phyloP scores from a whole-genome alignment of 1,140 invertebrate species.

The Sesamia nonagrioides region DNA sequence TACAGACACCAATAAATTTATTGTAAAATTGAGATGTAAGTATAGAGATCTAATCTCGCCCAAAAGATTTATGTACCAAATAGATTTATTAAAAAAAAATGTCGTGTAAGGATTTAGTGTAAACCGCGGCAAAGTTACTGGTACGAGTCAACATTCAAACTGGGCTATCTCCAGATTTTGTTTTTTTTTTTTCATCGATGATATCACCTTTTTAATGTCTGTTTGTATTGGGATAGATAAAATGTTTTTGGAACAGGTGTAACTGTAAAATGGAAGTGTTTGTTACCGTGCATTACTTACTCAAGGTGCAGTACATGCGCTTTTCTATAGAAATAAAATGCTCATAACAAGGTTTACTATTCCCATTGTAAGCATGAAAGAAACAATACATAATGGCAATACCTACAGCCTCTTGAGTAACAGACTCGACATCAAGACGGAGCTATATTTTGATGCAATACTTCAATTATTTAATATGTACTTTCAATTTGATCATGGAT shows the following conservation, averaged over 20 bases:
- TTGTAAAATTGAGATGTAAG: constrained; percentile 78
- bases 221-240: background rate
- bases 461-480: too few relatives aligned
- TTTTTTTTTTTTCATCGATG: background rate
- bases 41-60: constrained; percentile 80
- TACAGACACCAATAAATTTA: constrained; percentile 78
- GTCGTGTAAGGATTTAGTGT: constrained; percentile 50
- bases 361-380: too few relatives aligned
- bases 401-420: too few relatives aligned
- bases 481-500: too few relatives aligned
- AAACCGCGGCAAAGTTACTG: constrained; percentile 33
- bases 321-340: too few relatives aligned
- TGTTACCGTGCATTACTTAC: background rate
- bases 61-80: constrained; percentile 72
- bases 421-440: too few relatives aligned
- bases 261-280: background rate
- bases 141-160: constrained; percentile 5
- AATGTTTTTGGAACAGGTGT: background rate
- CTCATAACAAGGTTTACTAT: too few relatives aligned
- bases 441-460: too few relatives aligned
- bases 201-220: constrained; percentile 11
- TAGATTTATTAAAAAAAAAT: constrained; percentile 74
- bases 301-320: too few relatives aligned
- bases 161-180: constrained; percentile 12
- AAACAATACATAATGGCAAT: too few relatives aligned